Percentiles rank a stretch among this genome's conserved stretches.
Conservation (phyloP, 1,140 invertebrate genomes). For the Manduca sexta region DNA sequence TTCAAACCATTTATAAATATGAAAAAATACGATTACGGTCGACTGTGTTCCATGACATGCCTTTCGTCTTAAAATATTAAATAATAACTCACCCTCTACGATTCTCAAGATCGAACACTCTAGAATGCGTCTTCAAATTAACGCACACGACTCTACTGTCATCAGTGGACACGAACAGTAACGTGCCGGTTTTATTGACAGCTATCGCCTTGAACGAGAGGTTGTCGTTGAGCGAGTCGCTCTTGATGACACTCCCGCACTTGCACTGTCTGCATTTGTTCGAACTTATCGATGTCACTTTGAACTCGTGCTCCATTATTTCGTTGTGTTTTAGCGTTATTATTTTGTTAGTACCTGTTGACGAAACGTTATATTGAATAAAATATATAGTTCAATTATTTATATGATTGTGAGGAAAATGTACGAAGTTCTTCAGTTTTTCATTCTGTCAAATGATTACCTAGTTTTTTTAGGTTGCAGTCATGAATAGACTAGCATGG, state of each 20-base stretch:
- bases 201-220: constrained; percentile 41
- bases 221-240: constrained; percentile 36
- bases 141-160: constrained; percentile 52
- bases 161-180: constrained; percentile 54
- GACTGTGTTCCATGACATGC: no score
- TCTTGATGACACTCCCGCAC: constrained; percentile 30
- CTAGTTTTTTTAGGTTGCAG: no score
- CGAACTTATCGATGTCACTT: constrained; percentile 18
- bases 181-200: constrained; percentile 50
- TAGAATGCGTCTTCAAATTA: constrained; percentile 44
- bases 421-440: no score
- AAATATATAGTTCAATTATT: constrained; percentile 1
- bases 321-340: constrained; percentile 45
- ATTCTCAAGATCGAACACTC: constrained; percentile 53
- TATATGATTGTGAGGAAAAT: no score
- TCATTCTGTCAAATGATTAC: no score
- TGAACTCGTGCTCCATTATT: constrained; percentile 40
- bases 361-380: constrained; percentile 8
- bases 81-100: constrained; percentile 43
- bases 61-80: background rate
- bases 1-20: no score
- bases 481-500: no score
- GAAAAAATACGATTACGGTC: no score
- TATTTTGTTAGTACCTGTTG: constrained; percentile 52
- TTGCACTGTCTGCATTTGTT: constrained; percentile 26